phyloP scores from a whole-genome alignment of 2,888 invertebrate genomes.

The Rhynchonema sp. region DNA sequence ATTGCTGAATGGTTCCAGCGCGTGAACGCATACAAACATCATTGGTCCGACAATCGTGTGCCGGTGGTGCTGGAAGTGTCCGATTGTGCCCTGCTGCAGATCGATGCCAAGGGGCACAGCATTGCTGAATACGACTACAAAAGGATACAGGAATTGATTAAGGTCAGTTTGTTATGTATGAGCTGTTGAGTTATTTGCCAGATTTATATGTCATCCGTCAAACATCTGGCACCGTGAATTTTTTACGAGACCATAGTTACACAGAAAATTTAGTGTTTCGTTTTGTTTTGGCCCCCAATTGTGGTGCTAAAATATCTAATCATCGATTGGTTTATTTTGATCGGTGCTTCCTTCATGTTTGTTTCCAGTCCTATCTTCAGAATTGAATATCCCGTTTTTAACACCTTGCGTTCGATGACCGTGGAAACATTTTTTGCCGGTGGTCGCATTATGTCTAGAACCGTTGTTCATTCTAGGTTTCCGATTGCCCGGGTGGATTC shows the following conservation, averaged over 20 bases:
- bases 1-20: conserved; percentile 40
- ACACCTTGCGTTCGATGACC: no score
- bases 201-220: neutral
- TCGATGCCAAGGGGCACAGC: conserved; percentile 43
- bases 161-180: conserved; percentile 15
- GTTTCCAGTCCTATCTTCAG: no score
- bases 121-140: conserved; percentile 49
- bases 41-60: conserved; percentile 80
- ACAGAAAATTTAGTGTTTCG: no score
- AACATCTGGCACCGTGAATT: neutral
- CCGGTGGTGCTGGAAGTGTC: conserved; percentile 74
- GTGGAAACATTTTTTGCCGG: no score
- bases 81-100: conserved; percentile 72
- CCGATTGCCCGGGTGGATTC: conserved; percentile 77
- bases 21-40: conserved; percentile 76
- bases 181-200: neutral
- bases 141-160: conserved; percentile 56
- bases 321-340: conserved; percentile 1
- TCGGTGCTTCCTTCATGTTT: no score
- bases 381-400: no score
- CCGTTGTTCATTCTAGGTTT: conserved; percentile 41
- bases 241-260: no score
- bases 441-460: no score
- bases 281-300: no score
- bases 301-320: conserved; percentile 5